phyloP scores from a whole-genome alignment of 1,140 invertebrate genomes.

The Drosophila arizonae region DNA sequence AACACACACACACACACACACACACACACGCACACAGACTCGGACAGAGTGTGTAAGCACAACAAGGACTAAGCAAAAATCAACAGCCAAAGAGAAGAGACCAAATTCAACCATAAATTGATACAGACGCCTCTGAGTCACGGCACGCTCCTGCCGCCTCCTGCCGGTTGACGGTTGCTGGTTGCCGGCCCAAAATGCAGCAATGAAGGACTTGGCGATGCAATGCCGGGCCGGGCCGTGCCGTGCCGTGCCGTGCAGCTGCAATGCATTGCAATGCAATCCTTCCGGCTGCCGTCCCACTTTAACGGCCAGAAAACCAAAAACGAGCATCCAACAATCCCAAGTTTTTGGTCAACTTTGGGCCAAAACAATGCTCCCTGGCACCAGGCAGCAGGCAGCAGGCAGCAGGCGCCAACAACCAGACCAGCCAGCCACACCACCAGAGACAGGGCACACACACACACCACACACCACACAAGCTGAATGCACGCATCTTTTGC shows the following conservation, averaged over 20 bases:
- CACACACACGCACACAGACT: constrained; percentile 1
- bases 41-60: background rate
- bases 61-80: constrained; percentile 42
- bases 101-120: constrained; percentile 79
- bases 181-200: constrained; percentile 7
- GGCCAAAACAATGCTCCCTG: constrained; percentile 71
- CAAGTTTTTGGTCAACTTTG: constrained; percentile 81
- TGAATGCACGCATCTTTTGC: constrained; percentile 48
- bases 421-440: constrained; percentile 10
- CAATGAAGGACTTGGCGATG: constrained; percentile 31
- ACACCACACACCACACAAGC: background rate
- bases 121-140: constrained; percentile 64
- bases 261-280: constrained; percentile 57
- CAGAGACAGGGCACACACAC: constrained; percentile 11
- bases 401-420: constrained; percentile 14
- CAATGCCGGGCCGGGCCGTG: constrained; percentile 44
- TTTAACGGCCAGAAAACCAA: constrained; percentile 50
- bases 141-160: constrained; percentile 17
- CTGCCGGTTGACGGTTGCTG: background rate
- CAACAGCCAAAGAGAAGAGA: constrained; percentile 69
- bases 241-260: constrained; percentile 50
- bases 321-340: constrained; percentile 79
- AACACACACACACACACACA: constrained; percentile 20
- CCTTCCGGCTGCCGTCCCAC: constrained; percentile 24
- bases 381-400: constrained; percentile 13